Evolutionary conservation across 2,888 invertebrate species (phyloP).

Genomic region (Agriopis leucophaearia): DNA sequence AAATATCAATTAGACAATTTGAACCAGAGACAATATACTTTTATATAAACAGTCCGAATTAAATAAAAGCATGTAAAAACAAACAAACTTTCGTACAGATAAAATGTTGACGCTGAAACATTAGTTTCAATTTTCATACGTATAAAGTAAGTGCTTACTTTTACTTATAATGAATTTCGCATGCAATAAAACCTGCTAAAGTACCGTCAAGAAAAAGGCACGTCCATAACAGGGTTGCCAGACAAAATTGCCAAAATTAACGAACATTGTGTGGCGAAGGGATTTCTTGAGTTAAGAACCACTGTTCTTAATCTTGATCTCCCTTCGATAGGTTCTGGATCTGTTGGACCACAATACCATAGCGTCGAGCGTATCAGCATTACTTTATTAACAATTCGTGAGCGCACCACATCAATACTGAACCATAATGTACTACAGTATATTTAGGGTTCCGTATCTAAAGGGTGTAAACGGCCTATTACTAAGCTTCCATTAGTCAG

Average conservation of each 20-base stretch:
- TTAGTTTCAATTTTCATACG: conserved; percentile 5
- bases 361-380: no score
- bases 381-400: not conserved
- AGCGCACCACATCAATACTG: no score
- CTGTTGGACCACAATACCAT: no score
- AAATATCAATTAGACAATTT: no score
- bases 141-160: conserved; percentile 1
- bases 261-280: not conserved
- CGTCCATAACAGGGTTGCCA: conserved; percentile 6
- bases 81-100: not conserved
- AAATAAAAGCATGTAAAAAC: not conserved
- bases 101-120: conserved; percentile 2
- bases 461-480: no score
- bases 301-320: not conserved
- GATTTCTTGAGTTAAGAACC: not conserved
- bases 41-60: no score
- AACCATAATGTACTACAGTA: no score
- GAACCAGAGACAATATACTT: no score
- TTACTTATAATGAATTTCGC: conserved; percentile 9
- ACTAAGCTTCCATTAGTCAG: no score
- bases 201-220: conserved; percentile 11
- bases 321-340: no score
- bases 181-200: conserved; percentile 4
- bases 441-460: no score
- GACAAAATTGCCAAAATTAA: not conserved